Evolutionary conservation across 2,888 invertebrate species (phyloP).

Genomic region (Pristionchus mayeri): DNA sequence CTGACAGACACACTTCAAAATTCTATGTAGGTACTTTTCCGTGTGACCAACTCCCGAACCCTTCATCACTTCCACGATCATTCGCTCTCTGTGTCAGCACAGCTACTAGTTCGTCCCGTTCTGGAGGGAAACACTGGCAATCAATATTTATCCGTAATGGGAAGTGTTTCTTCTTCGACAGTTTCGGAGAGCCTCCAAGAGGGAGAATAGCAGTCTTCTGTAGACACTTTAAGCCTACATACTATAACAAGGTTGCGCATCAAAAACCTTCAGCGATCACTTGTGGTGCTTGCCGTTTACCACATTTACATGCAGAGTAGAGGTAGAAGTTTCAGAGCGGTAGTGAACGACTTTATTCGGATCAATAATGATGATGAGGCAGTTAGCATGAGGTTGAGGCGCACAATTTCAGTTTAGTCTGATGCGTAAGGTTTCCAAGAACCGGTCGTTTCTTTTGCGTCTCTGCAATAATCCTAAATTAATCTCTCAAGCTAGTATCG

Average conservation of each 20-base stretch:
- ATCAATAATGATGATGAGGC: background rate
- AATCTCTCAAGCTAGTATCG: background rate
- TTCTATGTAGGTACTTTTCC: background rate
- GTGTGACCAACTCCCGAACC: background rate
- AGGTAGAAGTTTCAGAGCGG: background rate
- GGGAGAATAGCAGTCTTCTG: background rate
- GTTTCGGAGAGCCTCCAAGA: background rate
- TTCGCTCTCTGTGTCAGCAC: background rate
- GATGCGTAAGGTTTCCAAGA: too few species aligned
- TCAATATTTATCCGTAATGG: background rate
- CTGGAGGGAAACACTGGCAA: background rate
- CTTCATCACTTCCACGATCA: background rate
- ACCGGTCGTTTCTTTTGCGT: background rate
- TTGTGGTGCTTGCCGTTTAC: background rate
- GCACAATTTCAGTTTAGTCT: too few species aligned
- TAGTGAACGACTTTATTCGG: background rate
- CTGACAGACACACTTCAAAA: background rate
- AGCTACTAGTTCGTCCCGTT: background rate
- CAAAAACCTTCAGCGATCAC: background rate
- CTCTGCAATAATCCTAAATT: background rate
- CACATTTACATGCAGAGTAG: too few species aligned
- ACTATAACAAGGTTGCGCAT: background rate
- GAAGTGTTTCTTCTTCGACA: background rate
- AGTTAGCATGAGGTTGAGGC: too few species aligned
- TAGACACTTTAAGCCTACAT: background rate